Base-by-base conservation (phyloP, 2,888 invertebrate species). In the Thyatira batis region DNA sequence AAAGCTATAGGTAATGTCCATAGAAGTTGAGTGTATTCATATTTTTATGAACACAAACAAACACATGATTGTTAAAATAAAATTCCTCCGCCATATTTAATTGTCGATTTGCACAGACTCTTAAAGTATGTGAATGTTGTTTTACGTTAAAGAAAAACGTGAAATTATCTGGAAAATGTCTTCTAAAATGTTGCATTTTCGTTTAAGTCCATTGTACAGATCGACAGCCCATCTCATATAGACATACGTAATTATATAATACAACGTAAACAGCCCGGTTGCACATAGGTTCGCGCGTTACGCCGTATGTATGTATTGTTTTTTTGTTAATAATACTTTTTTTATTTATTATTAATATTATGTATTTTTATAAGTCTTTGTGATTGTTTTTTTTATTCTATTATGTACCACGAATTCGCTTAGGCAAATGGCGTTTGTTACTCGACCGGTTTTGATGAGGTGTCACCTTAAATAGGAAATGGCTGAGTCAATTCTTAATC, bases 341-440 rank as follows among this genome's bases (percentile, higher is more conserved):
- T 66, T 69, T 76, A 73, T 78, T 77, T 77, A 73, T 76, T 71
- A 67, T 57, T 57, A 48, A 27, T 48, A 64, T 67, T 67, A 65
- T 74, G 66, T 73, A 64, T 63, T 67, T 71, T 67, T 74, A 63
- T 67, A 67, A 72, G 65, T 69, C 59, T 76, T 73, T 76, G 73
- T 74, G 72, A 75, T 72, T 69, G 54, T 60, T 60, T 62, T 63
- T n/a, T 67, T 70, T 70, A 63, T 39, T 67, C 68, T 70, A 63
- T 67, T 64, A 64, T 72, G 57, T 65, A 68, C 61, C 67, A 59
- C 60, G 58, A 21, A 39, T 20, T 30, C 39, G 39, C 23, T 39
- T 11, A 17, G 50, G 30, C 8, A 17, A 49, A 9, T 33, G 3
- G 23, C 21, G 45, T 45, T 45, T 45, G 10, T 45, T 46, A 20